These are phyloP conservation scores for Helogale parvula DNA, from an alignment of 2,113 vertebrate species.

Conservation along the genomic window DNA sequence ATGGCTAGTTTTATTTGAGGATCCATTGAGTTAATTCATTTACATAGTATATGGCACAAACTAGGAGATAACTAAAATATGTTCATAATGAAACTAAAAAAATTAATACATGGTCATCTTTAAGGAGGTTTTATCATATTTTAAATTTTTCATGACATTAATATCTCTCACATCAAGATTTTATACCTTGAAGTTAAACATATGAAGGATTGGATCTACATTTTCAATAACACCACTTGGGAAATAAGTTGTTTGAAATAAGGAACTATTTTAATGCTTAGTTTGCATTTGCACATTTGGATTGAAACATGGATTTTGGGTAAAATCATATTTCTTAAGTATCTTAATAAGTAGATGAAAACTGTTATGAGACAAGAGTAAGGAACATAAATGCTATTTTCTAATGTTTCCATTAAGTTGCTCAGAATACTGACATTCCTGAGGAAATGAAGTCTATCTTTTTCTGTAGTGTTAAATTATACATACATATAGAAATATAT, in stretches of 20 bases:
- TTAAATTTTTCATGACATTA: neutral
- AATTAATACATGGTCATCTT: neutral
- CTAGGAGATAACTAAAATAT: neutral
- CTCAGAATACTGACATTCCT: neutral
- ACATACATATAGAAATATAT: neutral
- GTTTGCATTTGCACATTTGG: neutral
- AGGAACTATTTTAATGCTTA: neutral
- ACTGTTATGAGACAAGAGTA: neutral
- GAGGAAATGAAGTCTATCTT: neutral
- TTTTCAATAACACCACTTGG: neutral
- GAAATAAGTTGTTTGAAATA: neutral
- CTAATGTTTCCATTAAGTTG: neutral
- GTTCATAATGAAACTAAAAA: neutral
- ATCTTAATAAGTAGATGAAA: neutral
- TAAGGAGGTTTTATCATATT: neutral
- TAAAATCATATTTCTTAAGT: neutral
- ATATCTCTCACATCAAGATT: neutral
- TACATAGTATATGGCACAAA: neutral
- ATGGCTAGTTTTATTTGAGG: neutral
- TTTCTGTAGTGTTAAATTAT: neutral
- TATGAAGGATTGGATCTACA: neutral
- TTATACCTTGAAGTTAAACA: neutral
- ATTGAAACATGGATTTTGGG: neutral
- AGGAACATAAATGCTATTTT: neutral
- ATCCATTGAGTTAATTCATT: neutral